phyloP scores from a whole-genome alignment of 2,797 vertebrate species.

The Delichon dasypus region DNA sequence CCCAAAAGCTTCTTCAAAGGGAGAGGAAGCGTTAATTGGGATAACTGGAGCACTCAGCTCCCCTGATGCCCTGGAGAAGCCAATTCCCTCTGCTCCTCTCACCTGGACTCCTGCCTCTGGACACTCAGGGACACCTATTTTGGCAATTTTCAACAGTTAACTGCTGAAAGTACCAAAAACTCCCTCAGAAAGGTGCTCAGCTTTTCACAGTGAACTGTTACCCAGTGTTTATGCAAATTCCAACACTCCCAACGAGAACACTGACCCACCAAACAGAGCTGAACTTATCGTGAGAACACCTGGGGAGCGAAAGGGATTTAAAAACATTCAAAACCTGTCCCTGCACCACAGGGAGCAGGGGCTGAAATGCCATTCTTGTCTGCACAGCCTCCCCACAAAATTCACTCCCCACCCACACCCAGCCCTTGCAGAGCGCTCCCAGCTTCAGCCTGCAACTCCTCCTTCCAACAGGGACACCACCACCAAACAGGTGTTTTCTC shows the following conservation, averaged over 20 bases:
- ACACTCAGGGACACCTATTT: neutral
- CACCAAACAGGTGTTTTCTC: neutral
- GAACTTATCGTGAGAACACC: neutral
- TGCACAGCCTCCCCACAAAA: neutral
- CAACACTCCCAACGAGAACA: neutral
- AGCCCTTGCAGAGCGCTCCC: neutral
- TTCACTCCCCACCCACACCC: rapidly evolving
- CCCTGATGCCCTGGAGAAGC: neutral
- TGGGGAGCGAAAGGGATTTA: neutral
- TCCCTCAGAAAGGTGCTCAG: neutral
- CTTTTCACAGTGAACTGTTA: neutral
- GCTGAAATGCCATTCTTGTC: neutral
- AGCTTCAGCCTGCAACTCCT: neutral
- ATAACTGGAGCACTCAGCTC: neutral
- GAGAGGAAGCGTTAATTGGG: neutral
- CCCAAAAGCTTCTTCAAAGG: neutral
- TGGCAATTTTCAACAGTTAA: neutral
- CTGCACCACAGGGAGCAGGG: neutral
- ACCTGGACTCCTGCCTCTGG: neutral
- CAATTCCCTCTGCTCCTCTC: neutral
- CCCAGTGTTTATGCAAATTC: neutral
- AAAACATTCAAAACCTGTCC: neutral
- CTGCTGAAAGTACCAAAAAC: neutral
- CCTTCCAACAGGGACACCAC: neutral
- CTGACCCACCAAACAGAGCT: neutral